Base-by-base conservation (phyloP, 2,113 vertebrate species). In the Tupaia chinensis region DNA sequence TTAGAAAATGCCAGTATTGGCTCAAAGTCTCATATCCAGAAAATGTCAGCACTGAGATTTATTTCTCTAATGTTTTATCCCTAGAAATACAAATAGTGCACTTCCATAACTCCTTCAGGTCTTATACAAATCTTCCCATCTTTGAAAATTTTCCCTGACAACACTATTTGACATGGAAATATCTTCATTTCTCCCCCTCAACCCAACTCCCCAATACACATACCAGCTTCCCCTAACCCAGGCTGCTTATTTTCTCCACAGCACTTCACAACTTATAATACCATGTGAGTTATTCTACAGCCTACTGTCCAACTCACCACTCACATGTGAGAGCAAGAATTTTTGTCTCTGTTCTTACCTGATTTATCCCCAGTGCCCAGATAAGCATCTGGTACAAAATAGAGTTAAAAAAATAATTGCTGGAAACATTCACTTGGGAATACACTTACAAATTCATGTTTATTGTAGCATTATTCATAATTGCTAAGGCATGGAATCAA, bases 341-440 rank as follows among this genome's bases (percentile, higher is more conserved):
- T 54, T 80, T 81, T 56, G 54, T 25, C 32, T 95, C 34, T 82
- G 76, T 81, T 86, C 29, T 72, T 54, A 66, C 32, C n/a, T 63
- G n/a, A 23, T 60, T 76, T 66, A 34, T 66, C 27, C 32, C 63
- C 14, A 69, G 11, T 89, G n/a, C 23, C 91, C 84, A 85, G 22
- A 60, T 85, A 44, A 88, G 44, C 73, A 79, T 65, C 32, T 54
- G 20, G 15, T 16, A 72, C 56, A 85, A 6, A 92, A 23, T 0
- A 78, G 7, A 84, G 16, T 66, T 19, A 72, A 95, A 95, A 83
- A 44, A 44, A n/a, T 44, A 44, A 44, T 44, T 44, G 44, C 44
- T 44, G 44, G 44, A 44, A 44, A 44, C 44, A 44, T 5, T 44
- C 44, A 44, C 44, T 44, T 44, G 44, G 44, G 44, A 44, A 44